phyloP scores from a whole-genome alignment of 2,888 invertebrate species.

The Drosophila merina region DNA sequence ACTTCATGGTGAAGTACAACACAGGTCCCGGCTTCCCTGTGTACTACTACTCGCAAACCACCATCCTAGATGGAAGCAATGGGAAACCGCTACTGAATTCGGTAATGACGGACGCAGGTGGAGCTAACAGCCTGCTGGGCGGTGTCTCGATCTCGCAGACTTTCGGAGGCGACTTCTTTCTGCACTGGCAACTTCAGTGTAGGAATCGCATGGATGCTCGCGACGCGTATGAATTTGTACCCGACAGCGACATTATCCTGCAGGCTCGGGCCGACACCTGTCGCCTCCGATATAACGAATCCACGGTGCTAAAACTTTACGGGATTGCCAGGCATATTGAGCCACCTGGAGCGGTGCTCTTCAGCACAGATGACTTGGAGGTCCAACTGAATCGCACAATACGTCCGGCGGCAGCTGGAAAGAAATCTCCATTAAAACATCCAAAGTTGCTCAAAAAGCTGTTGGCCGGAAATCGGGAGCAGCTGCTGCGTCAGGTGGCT shows the following conservation, averaged over 20 bases:
- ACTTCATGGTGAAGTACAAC: constrained; percentile 89
- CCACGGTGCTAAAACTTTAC: constrained; percentile 87
- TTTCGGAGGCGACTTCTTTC: constrained; percentile 90
- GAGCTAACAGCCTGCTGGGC: constrained; percentile 82
- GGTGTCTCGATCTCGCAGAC: constrained; percentile 84
- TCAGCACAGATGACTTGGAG: constrained; percentile 86
- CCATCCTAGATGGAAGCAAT: constrained; percentile 81
- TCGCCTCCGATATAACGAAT: constrained; percentile 88
- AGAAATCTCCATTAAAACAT: constrained; percentile 82
- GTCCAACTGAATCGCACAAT: constrained; percentile 83
- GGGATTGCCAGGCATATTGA: constrained; percentile 87
- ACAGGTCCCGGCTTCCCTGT: constrained; percentile 89
- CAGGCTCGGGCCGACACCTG: constrained; percentile 87
- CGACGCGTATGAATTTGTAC: constrained; percentile 85
- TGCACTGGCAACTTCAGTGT: constrained; percentile 90
- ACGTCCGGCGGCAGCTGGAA: constrained; percentile 81
- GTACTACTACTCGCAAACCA: constrained; percentile 88
- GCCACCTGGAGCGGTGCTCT: constrained; percentile 89
- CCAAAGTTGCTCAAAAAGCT: constrained; percentile 83
- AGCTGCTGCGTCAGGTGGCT: constrained; percentile 72
- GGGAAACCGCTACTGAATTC: constrained; percentile 81
- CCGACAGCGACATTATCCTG: constrained; percentile 83
- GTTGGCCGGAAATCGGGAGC: constrained; percentile 73
- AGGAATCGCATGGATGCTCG: constrained; percentile 84
- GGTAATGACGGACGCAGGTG: constrained; percentile 84